phyloP scores from a whole-genome alignment of 2,888 invertebrate genomes.

The Strigamia maritima region DNA sequence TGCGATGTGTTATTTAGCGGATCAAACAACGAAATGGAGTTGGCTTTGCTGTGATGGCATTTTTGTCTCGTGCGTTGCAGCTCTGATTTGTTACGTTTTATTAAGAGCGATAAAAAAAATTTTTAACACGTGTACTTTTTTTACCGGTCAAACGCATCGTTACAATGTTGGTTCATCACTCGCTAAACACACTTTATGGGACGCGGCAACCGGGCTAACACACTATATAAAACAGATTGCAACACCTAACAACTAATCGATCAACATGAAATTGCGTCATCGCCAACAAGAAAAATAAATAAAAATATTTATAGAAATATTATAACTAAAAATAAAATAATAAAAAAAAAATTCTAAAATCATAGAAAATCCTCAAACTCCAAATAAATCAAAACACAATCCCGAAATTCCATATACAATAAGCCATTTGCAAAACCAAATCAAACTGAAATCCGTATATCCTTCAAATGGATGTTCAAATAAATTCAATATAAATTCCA shows the following conservation, averaged over 20 bases:
- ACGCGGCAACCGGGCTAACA: constrained; percentile 8
- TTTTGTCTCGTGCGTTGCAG: background rate
- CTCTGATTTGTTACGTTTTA: constrained; percentile 17
- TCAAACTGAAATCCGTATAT: too few relatives aligned
- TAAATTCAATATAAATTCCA: too few relatives aligned
- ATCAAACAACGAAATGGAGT: background rate
- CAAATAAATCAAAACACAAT: too few relatives aligned
- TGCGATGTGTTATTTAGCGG: background rate
- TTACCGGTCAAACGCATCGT: constrained; percentile 6
- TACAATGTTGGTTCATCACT: constrained; percentile 5
- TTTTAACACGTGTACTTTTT: constrained; percentile 6
- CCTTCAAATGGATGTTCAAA: background rate
- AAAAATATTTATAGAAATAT: too few relatives aligned
- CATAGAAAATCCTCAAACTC: too few relatives aligned
- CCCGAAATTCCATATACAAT: background rate
- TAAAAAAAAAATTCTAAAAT: background rate
- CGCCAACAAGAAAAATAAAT: background rate
- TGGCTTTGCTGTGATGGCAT: background rate
- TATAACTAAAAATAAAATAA: background rate
- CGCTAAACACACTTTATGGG: constrained; percentile 9
- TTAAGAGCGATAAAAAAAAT: background rate
- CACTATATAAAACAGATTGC: constrained; percentile 15
- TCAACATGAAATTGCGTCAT: constrained; percentile 1
- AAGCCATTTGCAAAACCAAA: background rate
- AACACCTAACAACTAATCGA: background rate